These are phyloP conservation scores for Antheraea pernyi DNA, from an alignment of 1,140 invertebrate genomes.

Conservation along the genomic window DNA sequence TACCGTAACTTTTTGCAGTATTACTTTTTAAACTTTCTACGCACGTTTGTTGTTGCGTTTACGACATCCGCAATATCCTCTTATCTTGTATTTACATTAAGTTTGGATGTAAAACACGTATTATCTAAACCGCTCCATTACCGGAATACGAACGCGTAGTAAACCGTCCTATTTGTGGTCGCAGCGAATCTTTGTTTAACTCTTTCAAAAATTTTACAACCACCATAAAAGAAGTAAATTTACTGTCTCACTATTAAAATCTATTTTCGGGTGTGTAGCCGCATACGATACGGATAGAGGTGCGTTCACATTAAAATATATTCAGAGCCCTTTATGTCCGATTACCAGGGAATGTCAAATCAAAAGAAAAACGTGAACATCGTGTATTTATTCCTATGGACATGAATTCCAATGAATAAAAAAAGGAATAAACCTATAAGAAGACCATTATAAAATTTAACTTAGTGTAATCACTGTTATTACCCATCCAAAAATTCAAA, in stretches of 20 bases:
- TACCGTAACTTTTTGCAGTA: no score
- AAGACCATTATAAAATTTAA: no score
- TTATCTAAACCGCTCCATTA: background rate
- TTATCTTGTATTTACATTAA: slow-evolving; percentile 4
- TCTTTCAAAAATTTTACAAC: slow-evolving; percentile 41
- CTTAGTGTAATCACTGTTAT: no score
- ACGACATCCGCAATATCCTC: background rate
- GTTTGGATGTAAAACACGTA: background rate
- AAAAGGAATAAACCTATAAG: no score
- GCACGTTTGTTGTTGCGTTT: background rate
- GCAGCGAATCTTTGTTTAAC: slow-evolving; percentile 41
- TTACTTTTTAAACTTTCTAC: background rate
- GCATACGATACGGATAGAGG: slow-evolving; percentile 5
- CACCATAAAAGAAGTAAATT: slow-evolving; percentile 38
- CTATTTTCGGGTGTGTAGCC: slow-evolving; percentile 31
- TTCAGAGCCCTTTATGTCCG: background rate
- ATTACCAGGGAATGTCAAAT: no score
- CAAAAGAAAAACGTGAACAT: no score
- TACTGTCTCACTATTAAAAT: slow-evolving; percentile 37
- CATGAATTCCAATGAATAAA: no score
- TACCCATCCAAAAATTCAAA: no score
- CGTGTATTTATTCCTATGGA: no score
- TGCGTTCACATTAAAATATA: background rate
- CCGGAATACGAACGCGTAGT: slow-evolving; percentile 2
- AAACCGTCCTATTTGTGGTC: slow-evolving; percentile 34